These are phyloP conservation scores for Lysandra bellargus DNA, from an alignment of 2,888 invertebrate species.

Conservation along the genomic window DNA sequence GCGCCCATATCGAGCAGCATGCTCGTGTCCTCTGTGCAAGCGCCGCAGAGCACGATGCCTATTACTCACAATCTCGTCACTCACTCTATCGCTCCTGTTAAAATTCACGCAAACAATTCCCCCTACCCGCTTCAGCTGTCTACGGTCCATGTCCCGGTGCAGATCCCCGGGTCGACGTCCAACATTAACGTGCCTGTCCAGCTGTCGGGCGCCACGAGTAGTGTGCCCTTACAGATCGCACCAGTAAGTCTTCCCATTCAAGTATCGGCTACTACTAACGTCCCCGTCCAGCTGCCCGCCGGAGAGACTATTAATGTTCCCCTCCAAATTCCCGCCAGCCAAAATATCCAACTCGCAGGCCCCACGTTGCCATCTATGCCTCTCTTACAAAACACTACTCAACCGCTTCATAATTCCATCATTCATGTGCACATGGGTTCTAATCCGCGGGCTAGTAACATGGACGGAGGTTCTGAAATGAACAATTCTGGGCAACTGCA, in stretches of 20 bases:
- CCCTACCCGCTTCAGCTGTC: constrained; percentile 71
- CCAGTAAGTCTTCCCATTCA: constrained; percentile 72
- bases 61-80: constrained; percentile 71
- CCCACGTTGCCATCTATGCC: constrained; percentile 69
- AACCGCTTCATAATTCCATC: constrained; percentile 67
- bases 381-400: constrained; percentile 61
- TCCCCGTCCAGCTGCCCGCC: constrained; percentile 69
- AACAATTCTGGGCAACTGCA: constrained; percentile 64
- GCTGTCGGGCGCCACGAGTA: constrained; percentile 62
- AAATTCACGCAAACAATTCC: constrained; percentile 65
- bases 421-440: constrained; percentile 75
- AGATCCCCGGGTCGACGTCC: constrained; percentile 69
- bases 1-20: constrained; percentile 76
- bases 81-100: constrained; percentile 71
- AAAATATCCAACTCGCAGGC: constrained; percentile 65
- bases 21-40: constrained; percentile 75
- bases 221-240: constrained; percentile 67
- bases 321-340: constrained; percentile 63
- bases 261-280: constrained; percentile 66
- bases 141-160: constrained; percentile 75
- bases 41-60: constrained; percentile 70
- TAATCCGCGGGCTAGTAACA: constrained; percentile 56
- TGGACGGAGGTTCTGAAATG: constrained; percentile 64
- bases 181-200: constrained; percentile 75
- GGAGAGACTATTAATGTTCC: constrained; percentile 74